Percentiles rank a stretch among this genome's conserved stretches.
These are phyloP conservation scores for Papilio polytes DNA, from an alignment of 1,140 invertebrate genomes.

Conservation along the genomic window DNA sequence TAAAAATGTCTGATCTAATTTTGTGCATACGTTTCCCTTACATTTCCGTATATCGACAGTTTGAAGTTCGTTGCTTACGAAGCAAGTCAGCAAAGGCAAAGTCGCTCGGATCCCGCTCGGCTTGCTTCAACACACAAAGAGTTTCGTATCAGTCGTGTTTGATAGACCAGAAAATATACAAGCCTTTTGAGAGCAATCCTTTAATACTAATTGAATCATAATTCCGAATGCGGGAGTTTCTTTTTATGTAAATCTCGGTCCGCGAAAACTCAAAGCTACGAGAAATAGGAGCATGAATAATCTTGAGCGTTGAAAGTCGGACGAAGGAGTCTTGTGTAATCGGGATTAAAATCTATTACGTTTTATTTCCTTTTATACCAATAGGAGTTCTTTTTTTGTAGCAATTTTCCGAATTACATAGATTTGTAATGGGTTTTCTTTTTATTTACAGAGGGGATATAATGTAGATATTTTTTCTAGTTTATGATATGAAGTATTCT, in stretches of 20 bases:
- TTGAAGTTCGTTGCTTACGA: conserved; percentile 54
- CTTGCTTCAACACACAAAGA: conserved; percentile 78
- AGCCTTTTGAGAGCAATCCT: conserved; percentile 79
- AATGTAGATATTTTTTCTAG: neutral
- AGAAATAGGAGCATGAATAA: conserved; percentile 72
- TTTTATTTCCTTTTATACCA: conserved; percentile 44
- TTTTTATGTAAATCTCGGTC: conserved; percentile 81
- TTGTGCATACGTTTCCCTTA: neutral
- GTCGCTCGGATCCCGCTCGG: conserved; percentile 68
- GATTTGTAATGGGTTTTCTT: conserved; percentile 30
- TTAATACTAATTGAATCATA: conserved; percentile 84
- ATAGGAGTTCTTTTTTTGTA: conserved; percentile 18
- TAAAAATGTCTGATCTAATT: neutral
- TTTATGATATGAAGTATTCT: neutral
- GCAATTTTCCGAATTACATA: conserved; percentile 38
- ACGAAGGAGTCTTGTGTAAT: conserved; percentile 58
- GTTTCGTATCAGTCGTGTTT: conserved; percentile 65
- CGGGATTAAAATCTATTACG: conserved; percentile 71
- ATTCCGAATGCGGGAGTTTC: conserved; percentile 80
- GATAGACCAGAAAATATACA: conserved; percentile 76
- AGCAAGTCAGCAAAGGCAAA: conserved; percentile 62
- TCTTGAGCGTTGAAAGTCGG: conserved; percentile 66
- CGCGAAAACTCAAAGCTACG: conserved; percentile 68
- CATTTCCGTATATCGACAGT: neutral
- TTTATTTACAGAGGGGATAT: neutral